Conservation (phyloP, 2,888 invertebrate genomes). For the Pseudococcus longispinus region DNA sequence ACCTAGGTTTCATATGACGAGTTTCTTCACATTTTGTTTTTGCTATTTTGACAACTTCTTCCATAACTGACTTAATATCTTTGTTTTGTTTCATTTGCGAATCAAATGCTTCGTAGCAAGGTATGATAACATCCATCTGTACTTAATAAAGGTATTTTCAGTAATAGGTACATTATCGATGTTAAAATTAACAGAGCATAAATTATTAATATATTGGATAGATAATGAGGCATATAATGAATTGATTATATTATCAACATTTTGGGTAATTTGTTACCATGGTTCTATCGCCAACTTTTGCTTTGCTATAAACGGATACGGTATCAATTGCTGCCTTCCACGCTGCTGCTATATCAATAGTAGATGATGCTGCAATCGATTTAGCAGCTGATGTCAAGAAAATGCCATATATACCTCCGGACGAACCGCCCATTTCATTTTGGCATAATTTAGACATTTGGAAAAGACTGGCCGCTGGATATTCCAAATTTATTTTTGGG, state of each 20-base stretch:
- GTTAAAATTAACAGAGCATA: neutral
- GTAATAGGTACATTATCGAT: slow-evolving; percentile 50
- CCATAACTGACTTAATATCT: slow-evolving; percentile 60
- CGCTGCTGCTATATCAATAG: slow-evolving; percentile 66
- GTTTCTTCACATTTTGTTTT: slow-evolving; percentile 66
- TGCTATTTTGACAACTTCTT: slow-evolving; percentile 64
- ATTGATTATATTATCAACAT: neutral
- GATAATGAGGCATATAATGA: neutral
- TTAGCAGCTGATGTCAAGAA: slow-evolving; percentile 67
- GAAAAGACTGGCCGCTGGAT: slow-evolving; percentile 56
- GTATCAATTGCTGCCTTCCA: slow-evolving; percentile 68
- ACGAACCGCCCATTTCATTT: slow-evolving; percentile 77
- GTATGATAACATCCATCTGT: slow-evolving; percentile 51
- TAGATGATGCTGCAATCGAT: slow-evolving; percentile 59
- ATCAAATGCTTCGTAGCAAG: slow-evolving; percentile 38
- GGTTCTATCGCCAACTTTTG: slow-evolving; percentile 76
- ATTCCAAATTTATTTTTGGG: slow-evolving; percentile 43
- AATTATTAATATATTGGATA: neutral
- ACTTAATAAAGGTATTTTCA: slow-evolving; percentile 51
- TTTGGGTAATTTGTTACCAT: slow-evolving; percentile 67
- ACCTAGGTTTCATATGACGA: slow-evolving; percentile 68
- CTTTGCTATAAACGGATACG: slow-evolving; percentile 75
- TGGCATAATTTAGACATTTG: slow-evolving; percentile 65
- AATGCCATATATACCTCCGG: slow-evolving; percentile 80
- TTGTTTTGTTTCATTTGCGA: neutral